A percentile compares a stretch with the other conserved stretches of the same genome.
Conservation (phyloP, 2,888 invertebrate species). For the Corbicula japonica region DNA sequence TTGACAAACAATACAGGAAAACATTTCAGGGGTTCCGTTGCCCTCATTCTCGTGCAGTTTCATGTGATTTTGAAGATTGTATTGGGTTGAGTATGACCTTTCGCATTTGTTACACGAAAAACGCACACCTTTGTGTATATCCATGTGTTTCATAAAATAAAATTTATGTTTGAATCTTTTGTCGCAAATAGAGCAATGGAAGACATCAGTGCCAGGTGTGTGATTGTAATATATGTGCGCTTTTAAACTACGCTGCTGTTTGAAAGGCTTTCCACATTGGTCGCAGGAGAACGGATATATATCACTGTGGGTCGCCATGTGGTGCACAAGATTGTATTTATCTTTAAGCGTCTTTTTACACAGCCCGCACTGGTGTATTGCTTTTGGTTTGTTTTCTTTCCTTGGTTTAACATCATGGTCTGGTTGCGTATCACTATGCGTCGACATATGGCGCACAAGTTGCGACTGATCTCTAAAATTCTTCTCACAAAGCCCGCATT, state of each 20-base stretch:
- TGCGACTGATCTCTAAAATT: neutral
- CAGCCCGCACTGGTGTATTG: neutral
- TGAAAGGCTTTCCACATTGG: neutral
- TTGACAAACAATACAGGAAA: conserved; percentile 22
- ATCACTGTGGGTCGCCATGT: conserved; percentile 4
- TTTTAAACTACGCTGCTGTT: neutral
- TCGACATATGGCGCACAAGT: neutral
- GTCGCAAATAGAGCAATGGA: conserved; percentile 2
- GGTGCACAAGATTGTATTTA: neutral
- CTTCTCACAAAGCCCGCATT: conserved; percentile 4
- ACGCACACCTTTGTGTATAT: conserved; percentile 18
- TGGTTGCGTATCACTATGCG: too few relatives aligned
- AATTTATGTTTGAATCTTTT: neutral
- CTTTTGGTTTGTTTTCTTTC: neutral
- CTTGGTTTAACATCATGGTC: too few relatives aligned
- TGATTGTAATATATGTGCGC: neutral
- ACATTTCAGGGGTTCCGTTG: too few relatives aligned
- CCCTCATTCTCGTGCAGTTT: neutral
- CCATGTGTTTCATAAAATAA: neutral
- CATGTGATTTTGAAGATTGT: neutral
- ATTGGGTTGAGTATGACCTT: neutral
- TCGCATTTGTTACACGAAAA: neutral
- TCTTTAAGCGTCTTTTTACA: neutral
- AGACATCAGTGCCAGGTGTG: neutral
- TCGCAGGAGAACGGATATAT: neutral